Evolutionary conservation across 1,140 invertebrate species (phyloP), one percentile per base, ranked within the genome.

Genomic region (Brachionus rubens): DNA sequence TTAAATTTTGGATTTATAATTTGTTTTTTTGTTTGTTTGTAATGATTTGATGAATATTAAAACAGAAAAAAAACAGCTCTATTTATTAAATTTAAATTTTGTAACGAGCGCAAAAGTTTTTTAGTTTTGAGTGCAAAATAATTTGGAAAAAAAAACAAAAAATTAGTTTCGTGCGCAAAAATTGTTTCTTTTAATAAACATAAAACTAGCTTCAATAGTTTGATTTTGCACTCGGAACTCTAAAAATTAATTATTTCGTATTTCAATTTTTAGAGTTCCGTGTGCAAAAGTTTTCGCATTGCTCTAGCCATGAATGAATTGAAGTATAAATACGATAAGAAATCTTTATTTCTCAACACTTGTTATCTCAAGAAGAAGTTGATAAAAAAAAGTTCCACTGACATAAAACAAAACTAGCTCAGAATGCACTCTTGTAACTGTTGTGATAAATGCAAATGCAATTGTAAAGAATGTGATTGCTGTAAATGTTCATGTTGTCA

Each of bases 371-470:
- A n/a, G n/a, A n/a, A n/a, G n/a, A n/a, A n/a, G n/a, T 36, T 36
- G 9, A 36, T 9, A 36, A 36, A 36, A 36, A 59, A 9, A 59
- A 33, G 9, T n/a, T 4, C 16, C 33, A 1, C 4, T n/a, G 16
- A 9, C 4, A 36, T n/a, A n/a, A n/a, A 5, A 14, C 26, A 33
- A 33, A 33, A 59, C 30, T 33, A n/a, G 24, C 4, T 24, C 41
- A 65, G 41, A 41, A 65, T 65, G 59, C 43, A 46, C 14, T 7
- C 43, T 7, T 65, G 59, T 24, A 65, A 65, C 59, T 65, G 59
- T 24, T 65, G 59, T 46, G 59, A 65, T 65, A 65, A 65, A 46
- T 65, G 59, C 24, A 41, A 36, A 10, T 65, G 59, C 36, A 41
- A 65, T 30, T 65, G 59, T 65, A 21, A 41, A 21, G 19, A 41